A percentile compares a stretch with the other conserved stretches of the same genome.
Evolutionary conservation across 2,888 invertebrate species (phyloP).

Genomic region (Erebia aethiops): DNA sequence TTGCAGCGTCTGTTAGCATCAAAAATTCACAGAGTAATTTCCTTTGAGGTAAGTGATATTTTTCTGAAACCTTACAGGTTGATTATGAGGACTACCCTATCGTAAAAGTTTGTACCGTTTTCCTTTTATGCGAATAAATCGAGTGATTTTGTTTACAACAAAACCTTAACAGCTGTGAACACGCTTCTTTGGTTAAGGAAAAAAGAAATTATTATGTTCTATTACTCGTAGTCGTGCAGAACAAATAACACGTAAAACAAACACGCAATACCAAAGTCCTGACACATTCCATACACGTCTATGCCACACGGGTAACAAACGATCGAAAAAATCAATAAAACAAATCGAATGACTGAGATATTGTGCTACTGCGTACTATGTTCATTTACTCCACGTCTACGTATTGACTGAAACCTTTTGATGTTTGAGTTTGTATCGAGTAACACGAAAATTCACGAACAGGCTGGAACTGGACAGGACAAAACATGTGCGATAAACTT

Average conservation of each 20-base stretch:
- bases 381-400: too few species aligned
- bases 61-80: background rate
- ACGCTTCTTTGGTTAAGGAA: background rate
- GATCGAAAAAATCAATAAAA: constrained; percentile 1
- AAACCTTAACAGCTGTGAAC: background rate
- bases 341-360: background rate
- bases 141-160: background rate
- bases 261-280: background rate
- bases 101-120: too few species aligned
- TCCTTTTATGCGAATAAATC: background rate
- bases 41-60: constrained; percentile 3
- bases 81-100: background rate
- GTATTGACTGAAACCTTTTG: too few species aligned
- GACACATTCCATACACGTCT: background rate
- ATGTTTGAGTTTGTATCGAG: too few species aligned
- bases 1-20: constrained; percentile 10
- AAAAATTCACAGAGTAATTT: constrained; percentile 5
- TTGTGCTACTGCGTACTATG: too few species aligned
- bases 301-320: background rate
- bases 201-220: background rate
- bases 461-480: too few species aligned
- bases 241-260: background rate
- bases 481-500: too few species aligned
- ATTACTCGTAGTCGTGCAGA: background rate
- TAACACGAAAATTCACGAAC: too few species aligned